Evolutionary conservation across 2,113 vertebrate genomes (phyloP).

Genomic region (Gambusia holbrooki): DNA sequence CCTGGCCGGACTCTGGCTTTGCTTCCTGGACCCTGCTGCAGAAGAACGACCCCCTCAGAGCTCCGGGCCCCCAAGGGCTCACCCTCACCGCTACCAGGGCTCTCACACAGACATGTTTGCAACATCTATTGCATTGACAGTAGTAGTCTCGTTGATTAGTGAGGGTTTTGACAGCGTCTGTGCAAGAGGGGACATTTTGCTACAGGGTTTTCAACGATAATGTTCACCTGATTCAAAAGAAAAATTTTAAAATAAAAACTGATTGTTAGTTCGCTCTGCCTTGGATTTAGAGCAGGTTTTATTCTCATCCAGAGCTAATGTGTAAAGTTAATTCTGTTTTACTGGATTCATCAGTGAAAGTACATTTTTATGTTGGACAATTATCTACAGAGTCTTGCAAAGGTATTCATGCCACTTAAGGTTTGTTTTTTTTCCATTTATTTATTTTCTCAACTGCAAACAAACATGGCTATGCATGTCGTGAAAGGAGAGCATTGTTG

Average conservation of each 20-base stretch:
- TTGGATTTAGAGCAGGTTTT: slow-evolving; percentile 24
- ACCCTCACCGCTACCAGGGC: slow-evolving; percentile 30
- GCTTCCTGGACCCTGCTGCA: slow-evolving; percentile 24
- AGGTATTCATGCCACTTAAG: too few species aligned
- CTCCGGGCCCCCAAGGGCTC: slow-evolving; percentile 9
- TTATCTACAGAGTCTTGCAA: too few species aligned
- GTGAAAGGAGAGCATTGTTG: not conserved
- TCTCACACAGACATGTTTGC: slow-evolving; percentile 26
- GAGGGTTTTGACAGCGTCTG: slow-evolving; percentile 70
- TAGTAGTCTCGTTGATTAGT: slow-evolving; percentile 53
- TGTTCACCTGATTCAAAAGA: slow-evolving; percentile 23
- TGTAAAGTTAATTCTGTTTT: too few species aligned
- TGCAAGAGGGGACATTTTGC: slow-evolving; percentile 55
- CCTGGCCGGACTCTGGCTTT: slow-evolving; percentile 34
- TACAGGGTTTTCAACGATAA: slow-evolving; percentile 10
- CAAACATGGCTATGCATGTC: too few species aligned
- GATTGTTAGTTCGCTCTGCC: slow-evolving; percentile 29
- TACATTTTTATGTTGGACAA: too few species aligned
- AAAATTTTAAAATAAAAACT: too few species aligned
- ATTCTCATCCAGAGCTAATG: too few species aligned
- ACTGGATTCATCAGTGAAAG: too few species aligned
- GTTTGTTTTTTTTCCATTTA: too few species aligned
- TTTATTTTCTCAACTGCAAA: too few species aligned
- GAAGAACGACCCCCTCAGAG: slow-evolving; percentile 68
- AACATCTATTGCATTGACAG: slow-evolving; percentile 42